Percentiles rank a stretch among this genome's conserved stretches.
These are phyloP conservation scores for Cheilosia soror DNA, from an alignment of 2,888 invertebrate species.

Conservation along the genomic window DNA sequence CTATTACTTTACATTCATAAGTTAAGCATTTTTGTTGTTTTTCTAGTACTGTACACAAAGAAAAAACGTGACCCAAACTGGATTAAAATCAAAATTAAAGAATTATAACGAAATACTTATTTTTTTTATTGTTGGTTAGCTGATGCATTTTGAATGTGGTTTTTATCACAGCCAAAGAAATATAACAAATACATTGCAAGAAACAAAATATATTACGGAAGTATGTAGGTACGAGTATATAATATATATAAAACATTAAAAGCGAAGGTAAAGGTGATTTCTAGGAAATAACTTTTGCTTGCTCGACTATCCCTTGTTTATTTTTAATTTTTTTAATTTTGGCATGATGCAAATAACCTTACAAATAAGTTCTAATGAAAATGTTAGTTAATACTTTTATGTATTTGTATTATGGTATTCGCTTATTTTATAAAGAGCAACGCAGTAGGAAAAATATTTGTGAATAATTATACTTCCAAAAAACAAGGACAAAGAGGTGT, in stretches of 20 bases:
- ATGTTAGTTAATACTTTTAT: not conserved
- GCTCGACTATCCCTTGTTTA: conserved; percentile 53
- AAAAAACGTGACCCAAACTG: conserved; percentile 51
- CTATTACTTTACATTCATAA: conserved; percentile 42
- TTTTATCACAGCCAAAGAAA: conserved; percentile 67
- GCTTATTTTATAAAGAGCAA: conserved; percentile 1
- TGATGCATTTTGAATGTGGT: conserved; percentile 70
- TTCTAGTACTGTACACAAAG: conserved; percentile 59
- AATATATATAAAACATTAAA: conserved; percentile 67
- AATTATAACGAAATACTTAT: conserved; percentile 48
- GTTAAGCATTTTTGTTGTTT: conserved; percentile 43
- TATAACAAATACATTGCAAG: conserved; percentile 69
- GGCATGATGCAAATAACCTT: conserved; percentile 62
- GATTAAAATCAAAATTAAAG: conserved; percentile 46
- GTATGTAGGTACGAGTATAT: conserved; percentile 50
- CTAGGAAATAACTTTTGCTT: conserved; percentile 49
- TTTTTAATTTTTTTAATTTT: conserved; percentile 11
- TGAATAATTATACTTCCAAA: conserved; percentile 9
- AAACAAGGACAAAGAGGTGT: not conserved
- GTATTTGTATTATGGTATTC: not conserved
- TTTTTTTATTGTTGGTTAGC: conserved; percentile 56
- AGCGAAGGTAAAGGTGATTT: conserved; percentile 67
- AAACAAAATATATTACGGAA: conserved; percentile 37
- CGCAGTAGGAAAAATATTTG: conserved; percentile 17
- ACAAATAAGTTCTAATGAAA: conserved; percentile 43